Percentiles rank a stretch among this genome's conserved stretches.
Evolutionary conservation across 1,140 invertebrate genomes (phyloP).

Genomic region (Drosophila triauraria): DNA sequence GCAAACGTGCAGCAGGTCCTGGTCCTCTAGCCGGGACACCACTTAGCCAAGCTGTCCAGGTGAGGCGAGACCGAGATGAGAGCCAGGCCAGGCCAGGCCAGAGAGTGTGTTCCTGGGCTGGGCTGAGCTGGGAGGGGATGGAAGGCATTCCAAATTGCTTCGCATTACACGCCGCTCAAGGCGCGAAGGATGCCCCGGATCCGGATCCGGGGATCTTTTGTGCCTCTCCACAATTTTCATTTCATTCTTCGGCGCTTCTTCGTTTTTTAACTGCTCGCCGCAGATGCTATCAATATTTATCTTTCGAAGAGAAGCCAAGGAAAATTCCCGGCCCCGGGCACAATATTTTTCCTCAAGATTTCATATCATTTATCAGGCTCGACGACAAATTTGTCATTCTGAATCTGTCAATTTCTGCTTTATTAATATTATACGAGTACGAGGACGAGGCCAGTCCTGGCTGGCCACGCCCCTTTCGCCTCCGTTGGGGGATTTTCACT

Average conservation of each 20-base stretch:
- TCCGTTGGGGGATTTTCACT: slow-evolving; percentile 59
- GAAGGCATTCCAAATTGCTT: slow-evolving; percentile 63
- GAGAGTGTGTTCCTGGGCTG: not conserved
- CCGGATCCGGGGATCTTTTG: slow-evolving; percentile 29
- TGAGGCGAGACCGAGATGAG: slow-evolving; percentile 7
- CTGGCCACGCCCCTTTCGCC: slow-evolving; percentile 21
- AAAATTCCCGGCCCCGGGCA: slow-evolving; percentile 22
- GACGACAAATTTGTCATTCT: slow-evolving; percentile 83
- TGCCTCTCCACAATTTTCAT: slow-evolving; percentile 51
- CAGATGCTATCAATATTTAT: slow-evolving; percentile 81
- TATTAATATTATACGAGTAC: slow-evolving; percentile 80
- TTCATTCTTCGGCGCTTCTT: slow-evolving; percentile 49
- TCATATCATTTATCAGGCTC: slow-evolving; percentile 82
- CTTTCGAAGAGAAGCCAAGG: slow-evolving; percentile 26
- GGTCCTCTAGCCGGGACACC: slow-evolving; percentile 40
- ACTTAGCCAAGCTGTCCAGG: slow-evolving; percentile 52
- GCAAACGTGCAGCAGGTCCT: slow-evolving; percentile 55
- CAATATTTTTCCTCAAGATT: slow-evolving; percentile 79
- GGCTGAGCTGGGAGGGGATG: not conserved
- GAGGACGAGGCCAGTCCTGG: slow-evolving; percentile 29
- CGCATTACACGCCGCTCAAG: slow-evolving; percentile 68
- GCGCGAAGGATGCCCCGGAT: slow-evolving; percentile 44
- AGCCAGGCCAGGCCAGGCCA: no score
- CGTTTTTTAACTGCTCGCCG: slow-evolving; percentile 72
- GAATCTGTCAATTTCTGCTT: slow-evolving; percentile 84